Evolutionary conservation across 2,888 invertebrate species (phyloP).

Genomic region (Calameuta idolon): DNA sequence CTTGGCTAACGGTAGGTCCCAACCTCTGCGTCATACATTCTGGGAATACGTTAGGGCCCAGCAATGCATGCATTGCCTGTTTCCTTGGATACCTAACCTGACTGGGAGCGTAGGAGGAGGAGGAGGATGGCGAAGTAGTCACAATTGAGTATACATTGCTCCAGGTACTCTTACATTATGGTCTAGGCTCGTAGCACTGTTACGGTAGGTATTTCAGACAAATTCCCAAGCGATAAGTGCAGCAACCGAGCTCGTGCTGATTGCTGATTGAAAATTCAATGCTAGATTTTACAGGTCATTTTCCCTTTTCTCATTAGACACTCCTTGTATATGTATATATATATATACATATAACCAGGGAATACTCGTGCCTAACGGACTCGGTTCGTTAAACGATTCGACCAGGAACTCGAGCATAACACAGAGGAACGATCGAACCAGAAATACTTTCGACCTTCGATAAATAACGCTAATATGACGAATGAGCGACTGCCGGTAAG

Average conservation of each 20-base stretch:
- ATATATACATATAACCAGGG: background rate
- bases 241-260: background rate
- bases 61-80: background rate
- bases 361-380: background rate
- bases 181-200: background rate
- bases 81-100: background rate
- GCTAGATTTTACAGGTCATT: background rate
- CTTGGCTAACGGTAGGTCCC: slow-evolving; percentile 53
- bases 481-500: background rate
- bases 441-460: background rate
- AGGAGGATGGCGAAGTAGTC: background rate
- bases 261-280: background rate
- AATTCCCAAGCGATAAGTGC: background rate
- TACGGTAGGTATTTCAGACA: background rate
- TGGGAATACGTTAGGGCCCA: slow-evolving; percentile 33
- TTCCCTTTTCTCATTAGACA: background rate
- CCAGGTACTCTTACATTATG: background rate
- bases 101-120: background rate
- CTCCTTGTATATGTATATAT: too few relatives aligned
- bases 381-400: background rate
- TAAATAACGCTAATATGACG: background rate
- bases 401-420: background rate
- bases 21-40: slow-evolving; percentile 50
- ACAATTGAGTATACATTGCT: background rate
- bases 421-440: background rate